Percentiles rank a stretch among this genome's conserved stretches.
Conservation (phyloP, 2,797 vertebrate genomes). For the Gobionotothen gibberifrons region DNA sequence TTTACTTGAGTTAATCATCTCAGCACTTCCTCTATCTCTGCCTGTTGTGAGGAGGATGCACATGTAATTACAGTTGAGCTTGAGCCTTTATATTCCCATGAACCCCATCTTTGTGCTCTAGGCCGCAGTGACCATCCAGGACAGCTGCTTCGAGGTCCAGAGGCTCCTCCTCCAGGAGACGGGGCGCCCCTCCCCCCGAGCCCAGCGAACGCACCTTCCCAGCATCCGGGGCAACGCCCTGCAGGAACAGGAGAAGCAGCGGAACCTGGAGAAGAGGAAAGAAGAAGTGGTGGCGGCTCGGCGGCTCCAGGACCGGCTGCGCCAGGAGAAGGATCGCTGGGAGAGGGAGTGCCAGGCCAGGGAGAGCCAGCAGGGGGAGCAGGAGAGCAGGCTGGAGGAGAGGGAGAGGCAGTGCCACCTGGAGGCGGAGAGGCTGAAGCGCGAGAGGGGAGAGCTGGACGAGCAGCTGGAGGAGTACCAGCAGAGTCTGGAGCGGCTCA, state of each 20-base stretch:
- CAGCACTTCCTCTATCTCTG: too few species aligned
- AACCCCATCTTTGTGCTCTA: constrained; percentile 51
- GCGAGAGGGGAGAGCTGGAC: constrained; percentile 78
- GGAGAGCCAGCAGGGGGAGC: constrained; percentile 84
- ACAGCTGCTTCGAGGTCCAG: constrained; percentile 90
- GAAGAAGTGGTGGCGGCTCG: constrained; percentile 84
- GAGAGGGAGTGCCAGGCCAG: constrained; percentile 85
- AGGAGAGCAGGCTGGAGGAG: constrained; percentile 81
- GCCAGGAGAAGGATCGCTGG: constrained; percentile 89
- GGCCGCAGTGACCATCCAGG: constrained; percentile 91
- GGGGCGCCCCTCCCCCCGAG: constrained; percentile 70
- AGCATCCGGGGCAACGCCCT: constrained; percentile 73
- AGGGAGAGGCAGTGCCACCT: constrained; percentile 84
- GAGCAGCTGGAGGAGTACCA: constrained; percentile 91
- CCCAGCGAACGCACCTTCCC: constrained; percentile 43
- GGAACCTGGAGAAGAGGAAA: constrained; percentile 86
- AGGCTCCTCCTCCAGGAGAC: constrained; percentile 85
- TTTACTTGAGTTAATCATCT: too few species aligned
- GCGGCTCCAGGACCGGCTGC: constrained; percentile 85
- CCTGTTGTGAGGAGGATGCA: not conserved
- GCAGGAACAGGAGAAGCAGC: constrained; percentile 88
- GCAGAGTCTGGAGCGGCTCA: constrained; percentile 90
- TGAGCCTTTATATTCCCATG: constrained; percentile 24
- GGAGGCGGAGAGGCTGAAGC: constrained; percentile 83
- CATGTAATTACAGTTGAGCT: constrained; percentile 5